Evolutionary conservation across 2,888 invertebrate species (phyloP), one percentile per base, ranked within the genome.

Genomic region (Heliconius ethilla): DNA sequence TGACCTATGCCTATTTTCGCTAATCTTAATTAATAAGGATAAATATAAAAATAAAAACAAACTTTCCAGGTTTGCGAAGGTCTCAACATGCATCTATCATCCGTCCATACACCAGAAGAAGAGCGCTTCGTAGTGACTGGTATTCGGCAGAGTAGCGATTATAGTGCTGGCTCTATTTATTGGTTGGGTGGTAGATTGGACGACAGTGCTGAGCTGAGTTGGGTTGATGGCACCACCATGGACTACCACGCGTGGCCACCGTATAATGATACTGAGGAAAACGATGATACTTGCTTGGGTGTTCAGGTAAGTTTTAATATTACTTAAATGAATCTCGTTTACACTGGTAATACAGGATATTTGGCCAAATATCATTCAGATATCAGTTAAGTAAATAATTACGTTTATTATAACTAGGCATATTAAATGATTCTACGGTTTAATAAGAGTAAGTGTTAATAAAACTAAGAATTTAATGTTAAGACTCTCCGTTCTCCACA

Each of bases 81-180:
- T 15, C 95, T 97, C 80, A 96, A 96, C 90, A 96, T 96, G 84
- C 95, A 96, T 82, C 91, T 97, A 63, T 95, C 97, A 1, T 96
- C 97, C 65, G 95, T 97, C 45, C 94, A 96, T 77, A 96, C 96
- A 9, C 87, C 95, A 0, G 96, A 96, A 79, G 97, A 97, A 86
- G 96, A 97, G 84, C 95, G 95, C 76, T 97, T 97, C 88, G 94
- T 97, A 29, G 96, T 96, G 10, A 92, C 96, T 22, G 96, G 96
- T 81, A 96, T 97, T 79, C 93, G 97, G 66, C 96, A 96, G 86
- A 96, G 96, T 85, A 94, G 95, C 73, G 97, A 97, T 83, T 97
- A 97, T 90, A 95, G 96, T 86, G 96, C 96, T 79, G 96, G 96
- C 81, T 94, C 96, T 4, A 94, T 96, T 78, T 97, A 97, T 92